These are phyloP conservation scores for Gopherus flavomarginatus DNA, from an alignment of 2,113 vertebrate species.

Conservation along the genomic window DNA sequence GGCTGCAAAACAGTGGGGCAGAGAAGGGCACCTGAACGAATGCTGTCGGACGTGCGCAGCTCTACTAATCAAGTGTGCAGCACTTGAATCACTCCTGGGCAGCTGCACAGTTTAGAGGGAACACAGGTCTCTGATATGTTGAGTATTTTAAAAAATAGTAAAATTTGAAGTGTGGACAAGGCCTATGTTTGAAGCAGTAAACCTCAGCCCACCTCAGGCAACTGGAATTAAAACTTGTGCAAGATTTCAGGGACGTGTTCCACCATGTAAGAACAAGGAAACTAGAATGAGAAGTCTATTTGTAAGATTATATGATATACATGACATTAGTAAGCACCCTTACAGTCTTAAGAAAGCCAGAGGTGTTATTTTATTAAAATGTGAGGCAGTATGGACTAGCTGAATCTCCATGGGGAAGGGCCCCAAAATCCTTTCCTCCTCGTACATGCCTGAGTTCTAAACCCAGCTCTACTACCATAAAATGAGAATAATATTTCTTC, in stretches of 20 bases:
- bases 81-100: no score
- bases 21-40: no score
- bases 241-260: neutral
- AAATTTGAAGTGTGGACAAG: neutral
- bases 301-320: neutral
- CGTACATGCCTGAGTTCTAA: neutral
- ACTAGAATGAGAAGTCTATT: neutral
- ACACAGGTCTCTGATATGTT: neutral
- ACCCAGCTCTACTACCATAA: neutral
- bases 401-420: neutral
- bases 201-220: neutral
- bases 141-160: neutral
- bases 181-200: neutral
- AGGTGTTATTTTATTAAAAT: neutral
- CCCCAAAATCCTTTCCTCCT: neutral
- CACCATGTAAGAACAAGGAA: neutral
- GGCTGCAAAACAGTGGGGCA: no score
- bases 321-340: neutral
- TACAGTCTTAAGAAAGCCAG: neutral
- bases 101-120: no score
- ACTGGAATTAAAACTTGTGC: neutral
- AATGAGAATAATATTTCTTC: neutral
- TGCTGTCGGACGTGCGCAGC: no score
- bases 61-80: no score
- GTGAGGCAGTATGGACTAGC: neutral